These are phyloP conservation scores for Petrocephalus sullivani DNA, from an alignment of 2,797 vertebrate genomes.

Conservation along the genomic window DNA sequence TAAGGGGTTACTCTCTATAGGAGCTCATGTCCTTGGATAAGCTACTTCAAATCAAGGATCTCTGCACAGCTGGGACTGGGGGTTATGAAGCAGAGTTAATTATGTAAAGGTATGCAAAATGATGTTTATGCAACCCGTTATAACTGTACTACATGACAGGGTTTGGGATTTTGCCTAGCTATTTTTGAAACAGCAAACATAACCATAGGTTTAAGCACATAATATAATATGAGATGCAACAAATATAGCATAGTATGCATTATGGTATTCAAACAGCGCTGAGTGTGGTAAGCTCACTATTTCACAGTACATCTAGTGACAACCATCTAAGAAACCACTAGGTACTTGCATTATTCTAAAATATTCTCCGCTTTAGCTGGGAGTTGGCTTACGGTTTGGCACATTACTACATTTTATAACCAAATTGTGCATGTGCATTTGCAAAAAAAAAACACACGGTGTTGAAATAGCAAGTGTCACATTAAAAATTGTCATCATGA, in stretches of 20 bases:
- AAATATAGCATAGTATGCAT: neutral
- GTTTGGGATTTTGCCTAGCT: neutral
- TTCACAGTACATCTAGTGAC: neutral
- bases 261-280: neutral
- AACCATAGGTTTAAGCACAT: neutral
- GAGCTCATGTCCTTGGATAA: conserved; percentile 33
- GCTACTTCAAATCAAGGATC: conserved; percentile 26
- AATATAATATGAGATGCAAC: neutral
- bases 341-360: neutral
- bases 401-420: conserved; percentile 19
- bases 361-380: conserved; percentile 18
- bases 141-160: neutral
- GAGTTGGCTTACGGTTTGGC: conserved; percentile 47
- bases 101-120: conserved; percentile 31
- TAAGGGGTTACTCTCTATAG: conserved; percentile 32
- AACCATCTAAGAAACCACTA: neutral
- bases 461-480: conserved; percentile 38
- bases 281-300: neutral
- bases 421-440: conserved; percentile 21
- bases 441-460: conserved; percentile 22
- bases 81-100: conserved; percentile 16
- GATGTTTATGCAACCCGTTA: neutral
- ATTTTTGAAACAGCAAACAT: neutral
- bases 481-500: neutral
- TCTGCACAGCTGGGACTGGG: conserved; percentile 39